Percentiles rank a stretch among this genome's conserved stretches.
Evolutionary conservation across 2,113 vertebrate genomes (phyloP).

Genomic region (Caranx melampygus): DNA sequence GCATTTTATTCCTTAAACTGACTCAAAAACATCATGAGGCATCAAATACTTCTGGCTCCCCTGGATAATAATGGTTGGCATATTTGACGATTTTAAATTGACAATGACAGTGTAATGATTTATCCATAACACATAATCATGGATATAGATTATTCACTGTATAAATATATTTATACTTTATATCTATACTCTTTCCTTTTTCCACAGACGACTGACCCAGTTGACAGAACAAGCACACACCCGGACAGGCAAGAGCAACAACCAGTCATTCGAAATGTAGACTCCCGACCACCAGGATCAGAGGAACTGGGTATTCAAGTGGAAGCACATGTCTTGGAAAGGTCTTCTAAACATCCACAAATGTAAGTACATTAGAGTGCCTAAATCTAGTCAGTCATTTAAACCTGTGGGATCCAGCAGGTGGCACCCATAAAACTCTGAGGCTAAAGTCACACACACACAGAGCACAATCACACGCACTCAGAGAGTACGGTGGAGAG

Average conservation of each 20-base stretch:
- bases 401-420: no score
- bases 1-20: neutral
- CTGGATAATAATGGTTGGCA: no score
- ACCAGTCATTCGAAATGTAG: fast-evolving
- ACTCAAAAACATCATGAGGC: no score
- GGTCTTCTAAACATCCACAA: neutral
- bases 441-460: no score
- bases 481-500: no score
- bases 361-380: constrained; percentile 1
- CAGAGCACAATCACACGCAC: no score
- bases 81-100: neutral
- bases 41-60: neutral
- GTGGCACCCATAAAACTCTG: no score
- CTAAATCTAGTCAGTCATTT: no score
- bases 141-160: neutral
- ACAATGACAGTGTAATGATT: neutral
- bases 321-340: fast-evolving
- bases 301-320: neutral
- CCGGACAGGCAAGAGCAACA: neutral
- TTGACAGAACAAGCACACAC: fast-evolving
- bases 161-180: no score
- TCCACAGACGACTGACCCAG: constrained; percentile 18
- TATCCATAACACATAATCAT: no score
- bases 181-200: fast-evolving
- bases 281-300: neutral